phyloP scores from a whole-genome alignment of 1,140 invertebrate genomes.

The Brachionus rotundiformis region DNA sequence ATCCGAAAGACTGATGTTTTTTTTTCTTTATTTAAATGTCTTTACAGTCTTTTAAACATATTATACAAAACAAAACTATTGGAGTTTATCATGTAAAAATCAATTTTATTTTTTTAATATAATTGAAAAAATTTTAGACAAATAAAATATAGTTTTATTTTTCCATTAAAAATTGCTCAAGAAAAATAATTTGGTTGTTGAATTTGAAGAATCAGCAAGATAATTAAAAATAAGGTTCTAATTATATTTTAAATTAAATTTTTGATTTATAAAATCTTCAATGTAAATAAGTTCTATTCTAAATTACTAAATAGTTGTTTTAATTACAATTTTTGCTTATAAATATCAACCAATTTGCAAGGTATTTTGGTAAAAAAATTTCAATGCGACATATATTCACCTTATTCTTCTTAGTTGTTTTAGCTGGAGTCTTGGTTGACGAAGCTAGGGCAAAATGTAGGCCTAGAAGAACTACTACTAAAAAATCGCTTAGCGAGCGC shows the following conservation, averaged over 20 bases:
- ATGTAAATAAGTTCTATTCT: not conserved
- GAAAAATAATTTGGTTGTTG: not conserved
- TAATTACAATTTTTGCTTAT: not conserved
- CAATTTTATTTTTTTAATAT: no score
- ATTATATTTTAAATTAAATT: not conserved
- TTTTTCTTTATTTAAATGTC: no score
- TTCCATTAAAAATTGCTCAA: not conserved
- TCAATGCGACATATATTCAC: not conserved
- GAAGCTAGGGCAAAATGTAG: not conserved
- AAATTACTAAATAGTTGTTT: not conserved
- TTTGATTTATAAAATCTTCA: not conserved
- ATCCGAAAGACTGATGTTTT: no score
- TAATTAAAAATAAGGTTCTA: not conserved
- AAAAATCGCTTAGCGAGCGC: not conserved
- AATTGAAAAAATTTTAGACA: not conserved
- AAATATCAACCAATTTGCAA: not conserved
- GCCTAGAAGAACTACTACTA: not conserved
- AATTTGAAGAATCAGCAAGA: not conserved
- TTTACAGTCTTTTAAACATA: no score
- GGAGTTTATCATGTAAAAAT: no score
- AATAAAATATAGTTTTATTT: not conserved
- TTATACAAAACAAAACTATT: no score
- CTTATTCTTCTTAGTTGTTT: not conserved
- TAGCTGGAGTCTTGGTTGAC: not conserved
- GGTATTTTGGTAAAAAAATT: not conserved